Evolutionary conservation across 2,797 vertebrate species (phyloP).

Genomic region (Gadopsis bispinosus): DNA sequence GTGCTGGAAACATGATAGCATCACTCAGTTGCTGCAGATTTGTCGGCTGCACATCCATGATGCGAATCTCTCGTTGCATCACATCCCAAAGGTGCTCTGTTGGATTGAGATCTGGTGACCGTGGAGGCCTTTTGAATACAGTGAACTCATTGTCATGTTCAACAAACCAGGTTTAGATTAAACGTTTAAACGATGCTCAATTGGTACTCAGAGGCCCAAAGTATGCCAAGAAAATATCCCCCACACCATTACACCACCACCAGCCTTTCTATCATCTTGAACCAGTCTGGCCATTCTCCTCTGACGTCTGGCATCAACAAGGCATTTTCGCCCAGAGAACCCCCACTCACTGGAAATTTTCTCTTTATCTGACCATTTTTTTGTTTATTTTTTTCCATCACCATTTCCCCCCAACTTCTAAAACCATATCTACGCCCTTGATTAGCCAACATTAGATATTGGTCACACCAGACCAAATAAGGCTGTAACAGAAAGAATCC

Average conservation of each 20-base stretch:
- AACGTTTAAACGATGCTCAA: too few species aligned
- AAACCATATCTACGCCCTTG: not conserved
- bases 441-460: not conserved
- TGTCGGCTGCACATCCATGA: conserved; percentile 71
- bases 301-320: conserved; percentile 71
- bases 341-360: conserved; percentile 5
- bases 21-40: conserved; percentile 62
- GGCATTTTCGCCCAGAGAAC: conserved; percentile 48
- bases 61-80: conserved; percentile 62
- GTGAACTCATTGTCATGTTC: not conserved
- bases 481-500: not conserved
- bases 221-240: too few species aligned
- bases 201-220: too few species aligned
- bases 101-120: conserved; percentile 56
- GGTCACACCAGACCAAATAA: not conserved
- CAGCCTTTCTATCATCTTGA: too few species aligned
- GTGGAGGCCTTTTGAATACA: conserved; percentile 27
- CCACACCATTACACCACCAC: too few species aligned
- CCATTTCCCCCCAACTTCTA: not conserved
- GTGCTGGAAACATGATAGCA: conserved; percentile 33
- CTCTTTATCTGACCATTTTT: not conserved
- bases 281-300: conserved; percentile 44
- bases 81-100: conserved; percentile 49
- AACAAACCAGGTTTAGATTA: too few species aligned
- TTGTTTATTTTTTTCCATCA: not conserved